These are phyloP conservation scores for Otolemur crassicaudatus DNA, from an alignment of 2,797 vertebrate genomes.

Conservation along the genomic window DNA sequence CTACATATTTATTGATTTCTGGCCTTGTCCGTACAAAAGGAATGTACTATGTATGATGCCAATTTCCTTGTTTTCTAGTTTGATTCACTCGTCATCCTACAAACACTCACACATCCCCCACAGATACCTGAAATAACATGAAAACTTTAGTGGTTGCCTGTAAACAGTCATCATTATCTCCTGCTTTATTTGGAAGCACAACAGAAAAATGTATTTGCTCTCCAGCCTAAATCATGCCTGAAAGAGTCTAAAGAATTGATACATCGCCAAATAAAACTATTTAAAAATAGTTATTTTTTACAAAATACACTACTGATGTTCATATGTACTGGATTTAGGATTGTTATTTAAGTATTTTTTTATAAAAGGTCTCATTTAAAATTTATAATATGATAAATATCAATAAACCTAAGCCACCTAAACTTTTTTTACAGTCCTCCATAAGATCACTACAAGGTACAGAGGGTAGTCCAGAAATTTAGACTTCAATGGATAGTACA, in stretches of 20 bases:
- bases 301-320: no score
- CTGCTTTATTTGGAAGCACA: neutral
- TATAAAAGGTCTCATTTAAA: no score
- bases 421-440: no score
- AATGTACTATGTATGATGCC: neutral
- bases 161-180: constrained; percentile 2
- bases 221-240: neutral
- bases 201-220: neutral
- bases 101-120: neutral
- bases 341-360: no score
- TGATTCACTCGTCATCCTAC: neutral
- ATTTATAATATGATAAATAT: no score
- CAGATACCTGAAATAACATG: neutral
- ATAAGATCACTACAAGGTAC: no score
- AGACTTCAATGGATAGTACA: neutral
- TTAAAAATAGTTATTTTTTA: no score
- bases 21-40: neutral
- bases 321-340: no score
- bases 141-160: neutral
- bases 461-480: neutral
- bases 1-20: neutral
- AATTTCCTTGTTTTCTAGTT: neutral
- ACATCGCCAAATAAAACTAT: no score
- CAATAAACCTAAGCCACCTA: no score
- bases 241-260: neutral